phyloP scores from a whole-genome alignment of 2,888 invertebrate genomes.

The Apodemia hepburni region DNA sequence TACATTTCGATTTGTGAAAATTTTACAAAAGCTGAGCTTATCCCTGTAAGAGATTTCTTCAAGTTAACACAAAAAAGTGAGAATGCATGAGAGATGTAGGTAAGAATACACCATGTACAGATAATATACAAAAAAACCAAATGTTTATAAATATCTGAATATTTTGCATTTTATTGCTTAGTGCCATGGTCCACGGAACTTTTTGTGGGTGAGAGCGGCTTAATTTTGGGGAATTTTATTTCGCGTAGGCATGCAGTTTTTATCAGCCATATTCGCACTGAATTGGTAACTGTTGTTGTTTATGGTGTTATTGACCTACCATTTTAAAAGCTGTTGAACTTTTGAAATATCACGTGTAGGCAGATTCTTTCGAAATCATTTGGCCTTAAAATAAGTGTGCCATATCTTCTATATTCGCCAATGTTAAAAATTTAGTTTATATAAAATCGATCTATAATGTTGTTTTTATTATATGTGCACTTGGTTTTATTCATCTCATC shows the following conservation, averaged over 20 bases:
- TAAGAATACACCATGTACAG: too few species aligned
- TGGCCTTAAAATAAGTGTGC: neutral
- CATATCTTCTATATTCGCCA: neutral
- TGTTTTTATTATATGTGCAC: too few species aligned
- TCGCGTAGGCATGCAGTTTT: constrained; percentile 2
- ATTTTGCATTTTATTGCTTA: neutral
- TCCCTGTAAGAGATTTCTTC: too few species aligned
- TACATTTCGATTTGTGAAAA: too few species aligned
- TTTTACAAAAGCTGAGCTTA: too few species aligned
- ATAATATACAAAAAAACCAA: too few species aligned
- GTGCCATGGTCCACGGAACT: neutral
- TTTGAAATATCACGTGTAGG: neutral
- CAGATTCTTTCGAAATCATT: neutral
- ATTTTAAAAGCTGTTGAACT: constrained; percentile 7
- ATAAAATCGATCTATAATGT: too few species aligned
- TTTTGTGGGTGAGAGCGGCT: neutral
- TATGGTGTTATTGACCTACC: neutral
- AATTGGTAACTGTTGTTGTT: neutral
- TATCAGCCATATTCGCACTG: constrained; percentile 1
- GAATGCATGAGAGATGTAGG: too few species aligned
- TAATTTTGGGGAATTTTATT: neutral
- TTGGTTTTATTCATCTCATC: too few species aligned
- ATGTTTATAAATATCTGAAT: neutral
- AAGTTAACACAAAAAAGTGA: too few species aligned
- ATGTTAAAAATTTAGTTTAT: neutral